A percentile compares a stretch with the other conserved stretches of the same genome.
Conservation (phyloP, 2,113 vertebrate species). For the Ploceus nigricollis region DNA sequence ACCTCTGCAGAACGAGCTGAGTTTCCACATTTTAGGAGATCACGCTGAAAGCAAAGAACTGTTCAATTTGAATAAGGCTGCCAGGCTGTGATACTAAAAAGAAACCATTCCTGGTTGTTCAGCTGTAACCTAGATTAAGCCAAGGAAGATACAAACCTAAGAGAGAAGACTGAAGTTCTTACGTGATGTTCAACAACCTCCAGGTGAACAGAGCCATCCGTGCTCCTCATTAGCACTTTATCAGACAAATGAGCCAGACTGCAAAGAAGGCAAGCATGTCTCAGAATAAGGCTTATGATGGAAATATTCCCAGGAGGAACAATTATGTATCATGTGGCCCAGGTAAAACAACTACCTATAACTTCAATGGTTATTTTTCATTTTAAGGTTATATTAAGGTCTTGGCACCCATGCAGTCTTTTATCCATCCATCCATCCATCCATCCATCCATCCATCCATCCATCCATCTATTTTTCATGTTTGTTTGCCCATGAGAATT, state of each 20-base stretch:
- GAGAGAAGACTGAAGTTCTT: neutral
- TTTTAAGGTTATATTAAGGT: neutral
- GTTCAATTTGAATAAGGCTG: neutral
- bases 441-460: neutral
- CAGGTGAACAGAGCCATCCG: neutral
- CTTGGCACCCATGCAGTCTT: neutral
- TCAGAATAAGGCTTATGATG: neutral
- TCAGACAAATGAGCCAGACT: neutral
- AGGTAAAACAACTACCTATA: neutral
- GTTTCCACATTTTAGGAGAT: neutral
- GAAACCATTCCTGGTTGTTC: neutral
- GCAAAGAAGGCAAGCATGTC: neutral
- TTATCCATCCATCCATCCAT: neutral
- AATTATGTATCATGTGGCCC: neutral
- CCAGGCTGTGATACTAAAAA: neutral
- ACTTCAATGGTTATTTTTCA: neutral
- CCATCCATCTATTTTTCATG: neutral
- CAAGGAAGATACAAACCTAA: neutral
- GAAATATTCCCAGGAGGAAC: neutral
- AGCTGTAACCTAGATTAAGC: neutral
- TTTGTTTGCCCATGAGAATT: neutral
- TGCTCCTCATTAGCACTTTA: neutral
- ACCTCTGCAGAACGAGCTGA: neutral
- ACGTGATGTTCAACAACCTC: fast-evolving
- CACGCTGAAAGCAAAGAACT: neutral